A percentile compares a stretch with the other conserved stretches of the same genome.
Conservation (phyloP, 1,140 invertebrate species). For the Saccostrea cuccullata region DNA sequence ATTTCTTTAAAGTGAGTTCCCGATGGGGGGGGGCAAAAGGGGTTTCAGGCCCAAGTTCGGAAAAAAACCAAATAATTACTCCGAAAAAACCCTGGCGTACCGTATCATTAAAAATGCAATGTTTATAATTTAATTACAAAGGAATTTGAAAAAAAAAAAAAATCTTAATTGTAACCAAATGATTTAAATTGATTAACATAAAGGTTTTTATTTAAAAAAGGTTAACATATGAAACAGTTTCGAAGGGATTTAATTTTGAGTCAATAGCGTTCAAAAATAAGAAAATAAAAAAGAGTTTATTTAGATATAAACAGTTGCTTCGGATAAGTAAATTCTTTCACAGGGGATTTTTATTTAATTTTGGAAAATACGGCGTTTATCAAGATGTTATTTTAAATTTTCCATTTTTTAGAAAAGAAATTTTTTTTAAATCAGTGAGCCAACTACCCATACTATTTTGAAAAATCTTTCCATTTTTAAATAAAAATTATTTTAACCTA, state of each 20-base stretch:
- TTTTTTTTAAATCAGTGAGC: neutral
- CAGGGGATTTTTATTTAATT: neutral
- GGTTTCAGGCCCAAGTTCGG: neutral
- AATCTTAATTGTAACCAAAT: constrained; percentile 16
- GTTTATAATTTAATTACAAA: constrained; percentile 33
- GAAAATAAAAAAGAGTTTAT: neutral
- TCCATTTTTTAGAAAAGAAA: neutral
- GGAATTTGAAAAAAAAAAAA: constrained; percentile 10
- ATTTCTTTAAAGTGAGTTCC: neutral
- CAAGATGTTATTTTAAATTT: neutral
- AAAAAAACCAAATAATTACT: neutral
- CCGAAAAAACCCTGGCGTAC: neutral
- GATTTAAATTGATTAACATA: constrained; percentile 16
- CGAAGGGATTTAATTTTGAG: neutral
- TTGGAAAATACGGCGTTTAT: constrained; percentile 17
- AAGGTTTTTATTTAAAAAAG: neutral
- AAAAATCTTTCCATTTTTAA: constrained; percentile 10
- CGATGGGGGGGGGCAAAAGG: neutral
- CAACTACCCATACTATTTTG: neutral
- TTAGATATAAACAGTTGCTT: constrained; percentile 10
- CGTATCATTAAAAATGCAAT: constrained; percentile 12
- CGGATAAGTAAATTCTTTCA: constrained; percentile 7
- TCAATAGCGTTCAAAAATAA: neutral
- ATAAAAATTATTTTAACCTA: neutral
- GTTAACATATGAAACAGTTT: neutral